Evolutionary conservation across 2,797 vertebrate genomes (phyloP).

Genomic region (Ptychobarbus kaznakovi): DNA sequence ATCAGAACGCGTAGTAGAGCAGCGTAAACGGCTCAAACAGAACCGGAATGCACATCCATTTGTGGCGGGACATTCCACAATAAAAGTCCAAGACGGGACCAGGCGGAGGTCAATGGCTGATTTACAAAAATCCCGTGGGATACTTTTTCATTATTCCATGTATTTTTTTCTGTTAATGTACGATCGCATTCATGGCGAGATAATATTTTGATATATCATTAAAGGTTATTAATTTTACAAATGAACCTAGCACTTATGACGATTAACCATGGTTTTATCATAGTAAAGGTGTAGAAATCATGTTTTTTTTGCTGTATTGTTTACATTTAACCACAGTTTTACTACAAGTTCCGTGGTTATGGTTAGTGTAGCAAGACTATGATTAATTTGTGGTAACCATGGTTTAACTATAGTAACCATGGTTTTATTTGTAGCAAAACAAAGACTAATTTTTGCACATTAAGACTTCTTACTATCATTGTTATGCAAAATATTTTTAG

Average conservation of each 20-base stretch:
- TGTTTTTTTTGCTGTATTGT: background rate
- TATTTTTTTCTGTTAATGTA: background rate
- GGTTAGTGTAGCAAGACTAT: background rate
- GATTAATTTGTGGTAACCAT: background rate
- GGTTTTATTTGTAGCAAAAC: background rate
- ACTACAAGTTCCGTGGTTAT: background rate
- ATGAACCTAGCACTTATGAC: background rate
- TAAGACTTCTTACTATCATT: background rate
- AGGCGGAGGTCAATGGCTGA: background rate
- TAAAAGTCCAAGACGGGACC: conserved; percentile 62
- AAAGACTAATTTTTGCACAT: background rate
- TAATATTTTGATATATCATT: background rate
- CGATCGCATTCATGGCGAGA: background rate
- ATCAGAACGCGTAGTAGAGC: conserved; percentile 54
- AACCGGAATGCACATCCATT: conserved; percentile 80
- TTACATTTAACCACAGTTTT: background rate
- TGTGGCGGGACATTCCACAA: conserved; percentile 73
- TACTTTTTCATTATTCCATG: background rate
- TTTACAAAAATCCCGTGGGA: background rate
- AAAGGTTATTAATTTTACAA: background rate
- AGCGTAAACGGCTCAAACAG: conserved; percentile 75
- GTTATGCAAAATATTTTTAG: background rate
- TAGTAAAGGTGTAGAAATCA: background rate
- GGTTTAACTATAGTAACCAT: no score
- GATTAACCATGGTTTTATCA: background rate